Evolutionary conservation across 2,888 invertebrate species (phyloP).

Genomic region (Agriopis aurantiaria): DNA sequence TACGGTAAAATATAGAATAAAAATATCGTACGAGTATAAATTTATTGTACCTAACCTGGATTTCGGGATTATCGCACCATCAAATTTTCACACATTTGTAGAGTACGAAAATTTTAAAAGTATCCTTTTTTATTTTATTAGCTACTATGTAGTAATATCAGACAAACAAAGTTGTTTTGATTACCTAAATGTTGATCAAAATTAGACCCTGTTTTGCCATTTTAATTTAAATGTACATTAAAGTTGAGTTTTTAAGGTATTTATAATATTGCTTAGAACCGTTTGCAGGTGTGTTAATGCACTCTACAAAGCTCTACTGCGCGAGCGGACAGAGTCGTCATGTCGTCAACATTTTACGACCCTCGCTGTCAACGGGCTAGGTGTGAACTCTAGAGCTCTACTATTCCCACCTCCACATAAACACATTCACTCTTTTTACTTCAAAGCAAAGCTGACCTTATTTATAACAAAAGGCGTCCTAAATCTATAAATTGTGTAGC

Average conservation of each 20-base stretch:
- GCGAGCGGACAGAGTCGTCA: not conserved
- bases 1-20: not conserved
- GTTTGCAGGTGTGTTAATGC: slow-evolving; percentile 3
- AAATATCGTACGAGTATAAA: not conserved
- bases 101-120: too few species aligned
- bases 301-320: not conserved
- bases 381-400: slow-evolving; percentile 8
- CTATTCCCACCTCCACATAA: not conserved
- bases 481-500: too few species aligned
- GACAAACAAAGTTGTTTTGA: too few species aligned
- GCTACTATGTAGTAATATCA: too few species aligned
- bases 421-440: not conserved
- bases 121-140: too few species aligned
- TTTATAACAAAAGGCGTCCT: too few species aligned
- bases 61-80: too few species aligned
- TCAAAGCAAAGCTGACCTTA: not conserved
- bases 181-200: too few species aligned
- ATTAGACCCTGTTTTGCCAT: not conserved
- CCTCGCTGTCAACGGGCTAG: slow-evolving; percentile 4
- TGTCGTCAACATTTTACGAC: slow-evolving; percentile 10
- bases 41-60: too few species aligned
- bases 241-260: not conserved
- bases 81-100: too few species aligned
- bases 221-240: not conserved
- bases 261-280: not conserved